Percentiles rank a stretch among this genome's conserved stretches.
Evolutionary conservation across 1,140 invertebrate genomes (phyloP).

Genomic region (Colletes gigas): DNA sequence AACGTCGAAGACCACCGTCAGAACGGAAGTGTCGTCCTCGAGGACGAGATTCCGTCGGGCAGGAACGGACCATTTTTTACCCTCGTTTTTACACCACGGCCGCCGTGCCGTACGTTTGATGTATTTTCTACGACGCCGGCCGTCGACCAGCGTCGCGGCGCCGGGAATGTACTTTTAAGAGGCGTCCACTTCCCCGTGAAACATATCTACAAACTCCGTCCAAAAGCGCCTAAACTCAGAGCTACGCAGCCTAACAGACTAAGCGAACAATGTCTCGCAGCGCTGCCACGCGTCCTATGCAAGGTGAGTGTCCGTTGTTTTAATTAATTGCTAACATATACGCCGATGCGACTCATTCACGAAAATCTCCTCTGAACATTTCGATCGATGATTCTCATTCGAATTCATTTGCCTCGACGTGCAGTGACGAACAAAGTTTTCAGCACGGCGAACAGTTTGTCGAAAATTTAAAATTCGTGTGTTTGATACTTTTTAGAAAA

Average conservation of each 20-base stretch:
- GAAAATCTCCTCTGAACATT: background rate
- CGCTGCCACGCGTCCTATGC: constrained; percentile 68
- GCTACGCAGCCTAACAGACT: constrained; percentile 45
- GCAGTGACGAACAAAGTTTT: background rate
- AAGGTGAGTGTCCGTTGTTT: constrained; percentile 60
- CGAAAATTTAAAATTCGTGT: no score
- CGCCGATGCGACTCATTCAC: background rate
- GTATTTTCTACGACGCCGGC: constrained; percentile 56
- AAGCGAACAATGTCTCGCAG: constrained; percentile 68
- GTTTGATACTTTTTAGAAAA: no score
- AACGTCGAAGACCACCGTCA: background rate
- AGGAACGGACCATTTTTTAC: constrained; percentile 50
- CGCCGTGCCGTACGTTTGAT: constrained; percentile 52
- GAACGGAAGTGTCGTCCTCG: background rate
- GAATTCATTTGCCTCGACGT: background rate
- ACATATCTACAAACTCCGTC: constrained; percentile 68
- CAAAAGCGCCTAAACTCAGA: constrained; percentile 60
- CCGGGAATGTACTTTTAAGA: constrained; percentile 40
- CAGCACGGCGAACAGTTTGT: no score
- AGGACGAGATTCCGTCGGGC: background rate
- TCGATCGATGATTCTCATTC: constrained; percentile 57
- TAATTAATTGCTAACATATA: background rate
- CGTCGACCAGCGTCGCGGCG: constrained; percentile 25
- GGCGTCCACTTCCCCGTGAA: constrained; percentile 25
- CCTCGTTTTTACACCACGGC: constrained; percentile 52